Conservation (phyloP, 2,888 invertebrate species). For the Tanypteryx hageni region DNA sequence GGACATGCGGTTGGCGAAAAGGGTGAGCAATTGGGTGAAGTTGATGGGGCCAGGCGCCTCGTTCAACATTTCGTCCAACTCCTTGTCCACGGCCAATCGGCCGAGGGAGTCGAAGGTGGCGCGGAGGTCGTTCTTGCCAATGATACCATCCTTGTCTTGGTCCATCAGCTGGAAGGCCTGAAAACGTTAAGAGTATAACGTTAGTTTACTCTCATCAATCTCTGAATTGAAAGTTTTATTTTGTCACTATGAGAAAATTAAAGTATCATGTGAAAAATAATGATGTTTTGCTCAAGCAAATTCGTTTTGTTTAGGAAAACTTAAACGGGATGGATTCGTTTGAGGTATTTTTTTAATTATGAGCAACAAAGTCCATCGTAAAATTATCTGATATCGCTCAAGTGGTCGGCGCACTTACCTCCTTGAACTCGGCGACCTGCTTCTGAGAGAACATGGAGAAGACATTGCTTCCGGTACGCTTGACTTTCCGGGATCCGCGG, state of each 20-base stretch:
- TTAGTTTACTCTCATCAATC: too few relatives aligned
- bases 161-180: conserved; percentile 97
- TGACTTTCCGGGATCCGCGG: conserved; percentile 89
- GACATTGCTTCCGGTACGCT: conserved; percentile 95
- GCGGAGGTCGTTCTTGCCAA: conserved; percentile 91
- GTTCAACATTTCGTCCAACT: conserved; percentile 91
- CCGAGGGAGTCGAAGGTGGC: conserved; percentile 95
- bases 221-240: too few relatives aligned
- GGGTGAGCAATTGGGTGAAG: conserved; percentile 94
- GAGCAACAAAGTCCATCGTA: too few relatives aligned
- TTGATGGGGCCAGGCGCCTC: conserved; percentile 95
- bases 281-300: not conserved
- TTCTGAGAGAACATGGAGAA: conserved; percentile 98
- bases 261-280: not conserved
- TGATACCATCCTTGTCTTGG: conserved; percentile 94
- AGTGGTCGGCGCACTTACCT: conserved; percentile 78
- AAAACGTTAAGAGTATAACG: conserved; percentile 40
- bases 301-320: not conserved
- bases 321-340: too few relatives aligned
- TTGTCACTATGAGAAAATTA: too few relatives aligned
- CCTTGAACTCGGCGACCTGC: conserved; percentile 97
- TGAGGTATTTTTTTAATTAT: too few relatives aligned
- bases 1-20: conserved; percentile 95
- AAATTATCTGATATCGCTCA: not conserved
- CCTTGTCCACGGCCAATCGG: conserved; percentile 92